Evolutionary conservation across 2,113 vertebrate genomes (phyloP), one percentile per base, ranked within the genome.

Genomic region (Galeopterus variegatus): DNA sequence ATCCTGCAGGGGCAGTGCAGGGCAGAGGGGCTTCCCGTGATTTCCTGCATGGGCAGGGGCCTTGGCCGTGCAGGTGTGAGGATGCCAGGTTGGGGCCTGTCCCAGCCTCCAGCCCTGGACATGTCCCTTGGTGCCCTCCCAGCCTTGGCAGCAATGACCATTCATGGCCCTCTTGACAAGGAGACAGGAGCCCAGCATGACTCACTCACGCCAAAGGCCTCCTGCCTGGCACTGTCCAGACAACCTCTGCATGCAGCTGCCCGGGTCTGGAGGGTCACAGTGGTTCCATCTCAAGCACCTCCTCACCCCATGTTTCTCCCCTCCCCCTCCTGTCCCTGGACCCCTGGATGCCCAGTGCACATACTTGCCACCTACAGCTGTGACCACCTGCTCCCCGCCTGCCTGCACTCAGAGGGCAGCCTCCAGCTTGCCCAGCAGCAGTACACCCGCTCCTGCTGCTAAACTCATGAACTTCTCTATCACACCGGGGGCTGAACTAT

Each of bases 401-500:
- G 41, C 50, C 56, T 64, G 54, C n/a, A 12, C n/a, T 36, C 14
- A 1, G 33, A 31, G 31, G 26, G 3, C 0, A 11, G 18, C 23
- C 10, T 13, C 6, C 21, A 45, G 26, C 8, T 31, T 12, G 10
- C 9, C 36, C 10, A 23, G 28, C 1, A 5, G 31, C 23, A 0
- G 8, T 8, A 8, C 4, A 5, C 31, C 56, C 60, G 3, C 80
- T 8, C 8, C 0, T 7, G 41, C 36, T 65, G 8, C 79, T 23
- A 5, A 28, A n/a, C 41, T 26, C 10, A 24, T 41, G 11, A 60
- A 15, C 8, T 4, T 7, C 36, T n/a, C 48, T 6, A 4, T 4
- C 4, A 0, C 3, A 11, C 41, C 12, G 24, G 12, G 64, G 18
- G 33, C 2, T 23, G 15, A 5, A 6, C 3, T 1, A 18, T 1